Evolutionary conservation across 2,888 invertebrate species (phyloP), one percentile per base, ranked within the genome.

Genomic region (Cinara cedri): DNA sequence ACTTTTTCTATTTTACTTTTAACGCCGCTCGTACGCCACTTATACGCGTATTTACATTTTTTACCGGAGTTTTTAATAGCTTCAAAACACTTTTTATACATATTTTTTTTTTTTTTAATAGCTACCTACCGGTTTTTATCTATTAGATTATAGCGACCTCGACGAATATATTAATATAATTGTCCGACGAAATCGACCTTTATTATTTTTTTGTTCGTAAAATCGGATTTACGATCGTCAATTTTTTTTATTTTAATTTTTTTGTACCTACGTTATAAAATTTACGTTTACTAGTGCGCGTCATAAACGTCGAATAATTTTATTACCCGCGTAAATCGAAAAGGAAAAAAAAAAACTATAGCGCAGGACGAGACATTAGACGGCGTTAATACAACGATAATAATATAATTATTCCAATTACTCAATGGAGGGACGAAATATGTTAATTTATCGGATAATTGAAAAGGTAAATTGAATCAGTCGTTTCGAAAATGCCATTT

Each of bases 181-280:
- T n/a, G 42, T 63, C 19, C 42, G 42, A n/a, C 13, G 6, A 42
- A n/a, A 63, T 34, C 19, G 60, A 24, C 16, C 10, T 60, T 63
- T 63, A 63, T 65, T 65, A 65, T 34, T 63, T 63, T 65, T 44
- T 62, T 65, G 14, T 66, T 24, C 9, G 16, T 60, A 60, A 26
- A 63, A 42, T 34, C 34, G 34, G 34, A 4, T 34, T 34, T 34
- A 34, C 34, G 34, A 34, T 34, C 34, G 34, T 34, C 34, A 4
- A 6, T 34, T 34, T 34, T 34, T 34, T 3, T 34, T n/a, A n/a
- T n/a, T n/a, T n/a, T n/a, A n/a, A n/a, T n/a, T n/a, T 34, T 34
- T 4, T 6, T 6, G 34, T 34, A 6, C 34, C 34, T 6, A 34
- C 34, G 34, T 34, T 34, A 34, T 34, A 34, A 34, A 34, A 34